Conservation (phyloP, 2,113 vertebrate species). For the Sprattus sprattus region DNA sequence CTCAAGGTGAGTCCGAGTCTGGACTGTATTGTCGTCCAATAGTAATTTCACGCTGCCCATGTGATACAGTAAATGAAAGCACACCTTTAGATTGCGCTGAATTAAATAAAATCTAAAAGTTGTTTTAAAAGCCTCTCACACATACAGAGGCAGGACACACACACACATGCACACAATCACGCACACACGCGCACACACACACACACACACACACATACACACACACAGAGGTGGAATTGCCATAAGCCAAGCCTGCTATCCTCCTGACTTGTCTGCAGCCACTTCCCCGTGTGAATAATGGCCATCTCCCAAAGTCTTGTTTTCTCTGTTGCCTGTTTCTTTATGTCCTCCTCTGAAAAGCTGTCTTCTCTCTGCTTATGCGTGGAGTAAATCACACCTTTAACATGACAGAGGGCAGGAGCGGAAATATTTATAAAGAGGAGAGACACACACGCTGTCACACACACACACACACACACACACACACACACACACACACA, state of each 20-base stretch:
- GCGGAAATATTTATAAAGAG: too few species aligned
- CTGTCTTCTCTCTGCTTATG: slow-evolving; percentile 17
- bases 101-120: background rate
- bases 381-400: slow-evolving; percentile 8
- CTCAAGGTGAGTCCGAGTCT: background rate
- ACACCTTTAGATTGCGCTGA: background rate
- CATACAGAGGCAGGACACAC: background rate
- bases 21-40: background rate
- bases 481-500: too few species aligned
- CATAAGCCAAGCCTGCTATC: slow-evolving; percentile 21
- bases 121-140: background rate
- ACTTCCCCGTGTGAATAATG: background rate
- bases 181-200: background rate
- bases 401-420: slow-evolving; percentile 24
- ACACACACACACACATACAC: too few species aligned
- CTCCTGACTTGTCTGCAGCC: background rate
- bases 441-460: too few species aligned
- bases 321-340: background rate
- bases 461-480: too few species aligned
- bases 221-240: background rate
- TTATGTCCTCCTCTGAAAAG: background rate
- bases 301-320: background rate
- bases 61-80: background rate
- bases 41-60: background rate
- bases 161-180: background rate